These are phyloP conservation scores for Recurvirostra avosetta DNA, from an alignment of 2,113 vertebrate species.

Conservation along the genomic window DNA sequence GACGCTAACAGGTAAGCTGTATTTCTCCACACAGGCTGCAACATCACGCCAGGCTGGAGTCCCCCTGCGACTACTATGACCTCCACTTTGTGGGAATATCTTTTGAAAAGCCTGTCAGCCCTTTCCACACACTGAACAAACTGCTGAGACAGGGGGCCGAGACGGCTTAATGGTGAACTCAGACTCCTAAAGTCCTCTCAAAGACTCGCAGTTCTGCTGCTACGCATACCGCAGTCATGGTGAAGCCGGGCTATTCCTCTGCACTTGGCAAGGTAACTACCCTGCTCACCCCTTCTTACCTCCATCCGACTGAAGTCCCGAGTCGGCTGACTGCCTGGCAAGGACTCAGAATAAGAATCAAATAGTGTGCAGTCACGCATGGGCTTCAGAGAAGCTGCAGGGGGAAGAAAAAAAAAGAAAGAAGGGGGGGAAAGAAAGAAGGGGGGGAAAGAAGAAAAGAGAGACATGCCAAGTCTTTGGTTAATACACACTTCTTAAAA, in stretches of 20 bases:
- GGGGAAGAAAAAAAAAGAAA: background rate
- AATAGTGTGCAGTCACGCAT: constrained; percentile 57
- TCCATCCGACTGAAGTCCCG: constrained; percentile 64
- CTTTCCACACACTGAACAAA: background rate
- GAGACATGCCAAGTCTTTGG: background rate
- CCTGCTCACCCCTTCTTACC: constrained; percentile 49
- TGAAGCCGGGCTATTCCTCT: background rate
- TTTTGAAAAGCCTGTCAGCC: background rate
- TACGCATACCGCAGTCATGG: background rate
- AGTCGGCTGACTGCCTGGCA: constrained; percentile 61
- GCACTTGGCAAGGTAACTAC: background rate
- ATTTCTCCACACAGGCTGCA: background rate
- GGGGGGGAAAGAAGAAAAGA: background rate
- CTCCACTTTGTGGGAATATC: fast-evolving
- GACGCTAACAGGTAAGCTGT: background rate
- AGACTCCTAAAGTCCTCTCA: background rate
- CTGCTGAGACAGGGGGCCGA: background rate
- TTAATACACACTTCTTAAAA: background rate
- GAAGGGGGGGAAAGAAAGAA: background rate
- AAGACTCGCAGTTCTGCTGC: background rate
- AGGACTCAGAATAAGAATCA: constrained; percentile 71
- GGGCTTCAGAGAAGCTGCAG: constrained; percentile 70
- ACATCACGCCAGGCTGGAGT: background rate
- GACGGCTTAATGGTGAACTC: background rate
- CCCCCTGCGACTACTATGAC: background rate